Evolutionary conservation across 2,888 invertebrate genomes (phyloP), one percentile per base, ranked within the genome.

Genomic region (Molanna angustata): DNA sequence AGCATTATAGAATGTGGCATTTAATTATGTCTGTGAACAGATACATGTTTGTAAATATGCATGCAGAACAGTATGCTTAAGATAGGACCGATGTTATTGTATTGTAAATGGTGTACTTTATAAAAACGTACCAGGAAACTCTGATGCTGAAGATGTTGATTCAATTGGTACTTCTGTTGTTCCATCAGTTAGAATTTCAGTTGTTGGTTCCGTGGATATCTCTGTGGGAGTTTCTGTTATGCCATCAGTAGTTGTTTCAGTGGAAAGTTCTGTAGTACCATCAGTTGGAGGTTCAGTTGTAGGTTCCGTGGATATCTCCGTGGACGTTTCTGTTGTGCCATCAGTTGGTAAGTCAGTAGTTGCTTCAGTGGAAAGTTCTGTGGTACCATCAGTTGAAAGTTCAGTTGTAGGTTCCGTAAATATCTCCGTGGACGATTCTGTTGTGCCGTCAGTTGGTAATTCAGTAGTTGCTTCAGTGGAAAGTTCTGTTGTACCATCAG

Each of bases 161-260:
- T n/a, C 48, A 21, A 39, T 40, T 19, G 40, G 48, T n/a, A 39
- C 17, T 9, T 17, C 48, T 21, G 39, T 35, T 18, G 46, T 33
- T 48, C 32, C 41, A n/a, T 43, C 51, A 37, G 51, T 51, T 37
- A 40, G 45, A 7, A 46, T 16, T 0, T 52, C 52, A 9, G 46
- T 46, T 20, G 52, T 40, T 1, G 43, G 43, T 2, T 48, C 35
- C 3, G 52, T 52, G 4, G 53, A 48, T 6, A 48, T 13, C 9
- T 53, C 48, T 1, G 53, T 53, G 21, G 48, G 48, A 11, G 27
- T 32, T 4, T 37, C 48, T 1, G 53, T 53, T 20, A 48, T 33
- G 2, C 22, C 21, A 3, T 42, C 43, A 1, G 48, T 49, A 42
- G 53, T 22, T 6, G 42, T 19, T 19, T 39, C 46, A 2, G 52